Base-by-base conservation (phyloP, 2,888 invertebrate genomes). In the Ametastegia equiseti region DNA sequence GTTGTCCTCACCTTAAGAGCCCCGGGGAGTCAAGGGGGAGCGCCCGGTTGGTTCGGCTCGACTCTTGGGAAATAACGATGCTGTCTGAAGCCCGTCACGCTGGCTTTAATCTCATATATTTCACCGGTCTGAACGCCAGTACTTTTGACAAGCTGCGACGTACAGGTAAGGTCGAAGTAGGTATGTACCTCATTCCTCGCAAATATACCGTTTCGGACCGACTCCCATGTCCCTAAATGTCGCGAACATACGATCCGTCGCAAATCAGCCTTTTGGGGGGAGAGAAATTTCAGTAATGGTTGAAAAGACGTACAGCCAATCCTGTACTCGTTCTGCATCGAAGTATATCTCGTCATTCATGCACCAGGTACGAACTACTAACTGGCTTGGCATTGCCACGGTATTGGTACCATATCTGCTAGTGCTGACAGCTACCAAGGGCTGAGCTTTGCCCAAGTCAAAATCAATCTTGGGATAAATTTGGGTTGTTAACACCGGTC, bases 41-140 rank as follows among this genome's bases (percentile, higher is more conserved):
- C 13, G 50, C 73, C 13, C 19, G 45, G n/a, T 47, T 71, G 71
- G 45, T 71, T 71, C 36, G 36, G 54, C 11, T 23, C 54, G 33
- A 54, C 83, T 84, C 82, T 71, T 82, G 85, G 85, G 84, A 86
- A 86, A 86, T 86, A 84, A 84, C 86, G 83, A 81, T 78, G 82
- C 82, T 83, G 85, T 84, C 84, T 84, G 81, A 84, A 81, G 3
- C 36, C 23, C 78, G 78, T 83, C 82, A 83, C 84, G 83, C 81
- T 73, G 83, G 82, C 84, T 84, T 84, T 84, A 85, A 85, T 85
- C 85, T 85, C 83, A 84, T 83, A 75, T 78, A 78, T 75, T 54
- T 75, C 75, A 75, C 33, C 30, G 47, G 75, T 36, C 75, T 42
- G 47, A 60, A 47, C 71, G 71, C 47, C 47, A 30, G 15, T 23